Percentiles rank a stretch among this genome's conserved stretches.
Evolutionary conservation across 2,113 vertebrate genomes (phyloP).

Genomic region (Suncus etruscus): DNA sequence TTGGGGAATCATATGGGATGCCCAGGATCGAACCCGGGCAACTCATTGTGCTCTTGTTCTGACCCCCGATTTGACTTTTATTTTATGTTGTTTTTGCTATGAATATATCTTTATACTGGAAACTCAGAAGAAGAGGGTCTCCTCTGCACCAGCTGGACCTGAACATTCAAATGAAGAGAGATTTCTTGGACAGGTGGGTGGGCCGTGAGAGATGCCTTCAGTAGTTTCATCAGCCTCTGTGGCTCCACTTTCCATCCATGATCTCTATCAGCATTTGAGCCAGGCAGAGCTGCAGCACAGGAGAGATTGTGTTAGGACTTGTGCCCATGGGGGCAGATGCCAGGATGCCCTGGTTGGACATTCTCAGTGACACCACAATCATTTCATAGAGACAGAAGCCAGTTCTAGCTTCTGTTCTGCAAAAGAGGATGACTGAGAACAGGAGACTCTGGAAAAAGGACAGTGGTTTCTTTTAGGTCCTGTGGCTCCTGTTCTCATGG

Average conservation of each 20-base stretch:
- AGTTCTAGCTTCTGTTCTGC: conserved; percentile 24
- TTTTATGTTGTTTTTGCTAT: conserved; percentile 48
- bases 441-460: not conserved
- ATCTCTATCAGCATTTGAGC: not conserved
- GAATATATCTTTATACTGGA: not conserved
- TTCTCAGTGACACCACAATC: not conserved
- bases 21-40: no score
- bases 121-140: not conserved
- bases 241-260: not conserved
- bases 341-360: not conserved
- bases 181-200: not conserved
- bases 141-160: not conserved
- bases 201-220: not conserved
- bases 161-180: not conserved
- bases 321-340: not conserved
- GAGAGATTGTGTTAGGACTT: not conserved
- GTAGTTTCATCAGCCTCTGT: not conserved
- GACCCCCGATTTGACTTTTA: no score
- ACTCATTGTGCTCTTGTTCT: no score
- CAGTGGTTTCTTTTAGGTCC: not conserved
- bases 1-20: no score
- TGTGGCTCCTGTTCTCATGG: not conserved
- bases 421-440: not conserved
- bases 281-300: not conserved
- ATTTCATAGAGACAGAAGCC: not conserved